Evolutionary conservation across 2,888 invertebrate species (phyloP).

Genomic region (Dicyrtoma fusca): DNA sequence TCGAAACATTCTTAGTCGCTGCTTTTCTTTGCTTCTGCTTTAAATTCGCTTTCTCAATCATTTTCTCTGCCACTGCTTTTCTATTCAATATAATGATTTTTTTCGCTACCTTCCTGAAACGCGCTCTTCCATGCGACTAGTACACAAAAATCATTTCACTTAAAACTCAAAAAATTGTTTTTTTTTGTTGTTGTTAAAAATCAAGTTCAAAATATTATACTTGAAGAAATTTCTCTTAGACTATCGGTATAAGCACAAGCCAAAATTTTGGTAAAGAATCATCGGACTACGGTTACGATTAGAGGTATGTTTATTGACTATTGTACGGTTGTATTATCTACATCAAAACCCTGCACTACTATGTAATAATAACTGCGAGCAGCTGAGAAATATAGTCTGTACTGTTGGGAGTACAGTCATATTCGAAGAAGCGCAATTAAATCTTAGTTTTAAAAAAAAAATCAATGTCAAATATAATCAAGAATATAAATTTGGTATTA

Average conservation of each 20-base stretch:
- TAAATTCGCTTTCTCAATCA: slow-evolving; percentile 48
- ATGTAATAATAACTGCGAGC: too few species aligned
- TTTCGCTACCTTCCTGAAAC: slow-evolving; percentile 44
- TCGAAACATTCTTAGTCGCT: background rate
- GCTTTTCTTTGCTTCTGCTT: slow-evolving; percentile 18
- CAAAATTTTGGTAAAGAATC: too few species aligned
- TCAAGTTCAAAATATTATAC: too few species aligned
- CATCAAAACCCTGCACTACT: too few species aligned
- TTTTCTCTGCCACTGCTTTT: slow-evolving; percentile 51
- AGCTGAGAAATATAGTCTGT: too few species aligned
- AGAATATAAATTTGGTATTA: background rate
- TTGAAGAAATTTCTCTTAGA: too few species aligned
- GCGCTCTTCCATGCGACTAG: slow-evolving; percentile 19
- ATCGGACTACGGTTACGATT: too few species aligned
- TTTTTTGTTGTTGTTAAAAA: too few species aligned
- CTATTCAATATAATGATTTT: slow-evolving; percentile 55
- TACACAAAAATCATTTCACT: background rate
- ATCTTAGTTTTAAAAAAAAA: too few species aligned
- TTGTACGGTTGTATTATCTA: too few species aligned
- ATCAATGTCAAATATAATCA: background rate
- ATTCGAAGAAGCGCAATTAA: background rate
- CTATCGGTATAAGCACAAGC: too few species aligned
- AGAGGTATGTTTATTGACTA: too few species aligned
- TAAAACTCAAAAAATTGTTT: background rate
- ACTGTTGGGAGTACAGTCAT: background rate